Percentiles rank a stretch among this genome's conserved stretches.
Evolutionary conservation across 2,888 invertebrate species (phyloP).

Genomic region (Watsonalla binaria): DNA sequence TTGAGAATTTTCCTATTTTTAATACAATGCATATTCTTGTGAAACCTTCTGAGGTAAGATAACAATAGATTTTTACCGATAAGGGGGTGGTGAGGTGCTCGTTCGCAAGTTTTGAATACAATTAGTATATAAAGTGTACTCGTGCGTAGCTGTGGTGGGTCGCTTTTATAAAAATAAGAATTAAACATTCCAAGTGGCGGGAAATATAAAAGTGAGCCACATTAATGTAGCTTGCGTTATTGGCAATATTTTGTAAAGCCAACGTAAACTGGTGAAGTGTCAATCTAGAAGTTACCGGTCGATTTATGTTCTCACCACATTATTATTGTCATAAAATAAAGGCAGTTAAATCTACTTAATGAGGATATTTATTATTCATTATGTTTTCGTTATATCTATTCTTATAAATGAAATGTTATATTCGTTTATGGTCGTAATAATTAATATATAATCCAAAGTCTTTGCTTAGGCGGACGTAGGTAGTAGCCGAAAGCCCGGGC

Average conservation of each 20-base stretch:
- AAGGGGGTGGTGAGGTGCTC: too few species aligned
- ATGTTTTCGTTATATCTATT: too few species aligned
- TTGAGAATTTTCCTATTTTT: too few species aligned
- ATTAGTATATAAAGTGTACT: background rate
- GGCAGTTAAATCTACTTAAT: background rate
- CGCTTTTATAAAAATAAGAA: background rate
- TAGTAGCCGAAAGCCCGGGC: too few species aligned
- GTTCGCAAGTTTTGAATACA: background rate
- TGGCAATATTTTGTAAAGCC: background rate
- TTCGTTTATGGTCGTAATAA: too few species aligned
- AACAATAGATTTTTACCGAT: too few species aligned
- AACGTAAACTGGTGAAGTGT: slow-evolving; percentile 2
- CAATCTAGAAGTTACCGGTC: slow-evolving; percentile 4
- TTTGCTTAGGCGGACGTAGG: too few species aligned
- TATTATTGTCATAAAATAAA: background rate
- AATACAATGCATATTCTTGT: too few species aligned
- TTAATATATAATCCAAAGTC: too few species aligned
- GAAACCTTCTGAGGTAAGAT: too few species aligned
- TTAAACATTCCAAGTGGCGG: background rate
- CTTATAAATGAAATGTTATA: too few species aligned
- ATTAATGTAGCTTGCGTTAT: background rate
- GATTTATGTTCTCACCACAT: slow-evolving; percentile 3
- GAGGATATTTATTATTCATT: background rate
- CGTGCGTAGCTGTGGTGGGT: background rate
- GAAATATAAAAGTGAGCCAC: background rate